Conservation (phyloP, 2,113 vertebrate genomes). For the Lipophrys pholis region DNA sequence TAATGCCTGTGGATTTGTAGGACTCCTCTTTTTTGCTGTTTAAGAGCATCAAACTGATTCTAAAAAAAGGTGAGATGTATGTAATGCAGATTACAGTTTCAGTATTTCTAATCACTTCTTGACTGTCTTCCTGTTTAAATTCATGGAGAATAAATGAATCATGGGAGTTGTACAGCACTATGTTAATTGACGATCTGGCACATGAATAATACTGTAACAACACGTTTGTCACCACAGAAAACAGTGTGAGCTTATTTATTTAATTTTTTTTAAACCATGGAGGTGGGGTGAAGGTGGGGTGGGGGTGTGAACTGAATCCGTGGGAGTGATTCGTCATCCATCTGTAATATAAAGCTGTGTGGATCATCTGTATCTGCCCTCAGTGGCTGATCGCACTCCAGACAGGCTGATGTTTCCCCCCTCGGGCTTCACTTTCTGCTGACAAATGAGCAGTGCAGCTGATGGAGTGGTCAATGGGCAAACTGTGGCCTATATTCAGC, state of each 20-base stretch:
- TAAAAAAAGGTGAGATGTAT: no score
- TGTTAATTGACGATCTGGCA: slow-evolving; percentile 18
- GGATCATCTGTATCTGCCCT: slow-evolving; percentile 54
- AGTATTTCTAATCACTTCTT: no score
- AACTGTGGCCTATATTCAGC: slow-evolving; percentile 24
- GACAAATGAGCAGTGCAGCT: slow-evolving; percentile 73
- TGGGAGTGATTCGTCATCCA: slow-evolving; percentile 42
- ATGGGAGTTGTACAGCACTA: not conserved
- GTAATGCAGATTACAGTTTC: no score
- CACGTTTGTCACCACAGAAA: slow-evolving; percentile 29
- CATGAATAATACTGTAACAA: not conserved
- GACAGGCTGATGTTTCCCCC: slow-evolving; percentile 17
- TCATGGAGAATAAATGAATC: no score
- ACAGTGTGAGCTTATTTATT: slow-evolving; percentile 1
- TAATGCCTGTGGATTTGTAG: not conserved
- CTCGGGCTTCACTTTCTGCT: slow-evolving; percentile 41
- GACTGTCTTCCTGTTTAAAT: no score
- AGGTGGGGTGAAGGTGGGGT: no score
- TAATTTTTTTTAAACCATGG: no score
- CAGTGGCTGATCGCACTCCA: slow-evolving; percentile 30
- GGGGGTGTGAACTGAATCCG: slow-evolving; percentile 27
- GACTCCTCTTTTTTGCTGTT: no score
- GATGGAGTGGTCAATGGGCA: slow-evolving; percentile 54
- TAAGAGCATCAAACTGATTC: no score
- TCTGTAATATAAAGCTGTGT: slow-evolving; percentile 39